phyloP scores from a whole-genome alignment of 1,140 invertebrate species.

The Pseudobourletiella spinata region DNA sequence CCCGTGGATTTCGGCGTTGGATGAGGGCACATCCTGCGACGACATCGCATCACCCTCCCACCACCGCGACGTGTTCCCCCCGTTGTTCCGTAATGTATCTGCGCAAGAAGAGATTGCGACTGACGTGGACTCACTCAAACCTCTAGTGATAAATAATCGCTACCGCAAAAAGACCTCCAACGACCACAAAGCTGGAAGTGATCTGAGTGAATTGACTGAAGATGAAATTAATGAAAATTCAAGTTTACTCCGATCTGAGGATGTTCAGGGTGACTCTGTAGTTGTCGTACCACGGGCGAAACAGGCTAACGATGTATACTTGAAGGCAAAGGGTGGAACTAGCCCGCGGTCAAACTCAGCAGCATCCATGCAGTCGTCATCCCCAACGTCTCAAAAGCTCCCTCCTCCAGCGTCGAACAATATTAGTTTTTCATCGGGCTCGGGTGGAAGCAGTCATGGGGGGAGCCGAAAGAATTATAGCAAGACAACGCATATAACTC shows the following conservation, averaged over 20 bases:
- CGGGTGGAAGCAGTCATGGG: conserved; percentile 1
- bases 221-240: conserved; percentile 34
- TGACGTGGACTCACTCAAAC: conserved; percentile 12
- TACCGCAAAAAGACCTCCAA: conserved; percentile 20
- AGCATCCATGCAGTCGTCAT: conserved; percentile 3
- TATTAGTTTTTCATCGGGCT: conserved; percentile 5
- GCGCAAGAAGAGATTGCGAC: conserved; percentile 7
- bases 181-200: background rate
- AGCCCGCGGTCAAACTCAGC: background rate
- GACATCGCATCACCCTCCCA: conserved; percentile 18
- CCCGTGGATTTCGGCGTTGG: background rate
- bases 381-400: conserved; percentile 6
- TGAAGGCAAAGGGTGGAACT: background rate
- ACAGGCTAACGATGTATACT: background rate
- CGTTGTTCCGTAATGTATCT: conserved; percentile 18
- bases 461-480: conserved; percentile 18
- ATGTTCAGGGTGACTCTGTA: background rate
- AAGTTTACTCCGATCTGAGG: conserved; percentile 13
- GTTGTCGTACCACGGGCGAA: background rate
- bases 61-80: conserved; percentile 31
- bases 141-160: conserved; percentile 27
- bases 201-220: conserved; percentile 19
- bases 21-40: conserved; percentile 26
- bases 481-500: conserved; percentile 32
- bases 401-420: conserved; percentile 1